phyloP scores from a whole-genome alignment of 2,888 invertebrate species.

The Apamea crenata region DNA sequence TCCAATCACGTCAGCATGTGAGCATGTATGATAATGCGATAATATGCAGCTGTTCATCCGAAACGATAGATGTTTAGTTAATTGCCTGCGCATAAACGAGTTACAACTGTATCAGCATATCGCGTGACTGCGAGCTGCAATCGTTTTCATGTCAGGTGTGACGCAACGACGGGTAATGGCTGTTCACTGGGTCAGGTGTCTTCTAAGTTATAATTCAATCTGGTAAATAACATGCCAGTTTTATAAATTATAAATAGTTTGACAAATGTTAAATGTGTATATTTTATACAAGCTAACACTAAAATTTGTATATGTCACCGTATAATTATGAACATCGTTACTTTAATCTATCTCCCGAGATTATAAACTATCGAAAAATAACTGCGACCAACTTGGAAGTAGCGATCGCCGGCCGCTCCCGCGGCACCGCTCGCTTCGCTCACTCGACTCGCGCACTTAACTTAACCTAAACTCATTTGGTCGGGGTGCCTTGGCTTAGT shows the following conservation, averaged over 20 bases:
- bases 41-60: slow-evolving; percentile 41
- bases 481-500: too few relatives aligned
- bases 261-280: neutral
- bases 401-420: too few relatives aligned
- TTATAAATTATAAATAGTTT: too few relatives aligned
- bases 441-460: too few relatives aligned
- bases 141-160: slow-evolving; percentile 50
- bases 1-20: slow-evolving; percentile 25
- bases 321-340: neutral
- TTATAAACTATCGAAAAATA: neutral
- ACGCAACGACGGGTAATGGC: slow-evolving; percentile 43
- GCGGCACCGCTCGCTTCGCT: too few relatives aligned
- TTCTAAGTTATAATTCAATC: slow-evolving; percentile 36
- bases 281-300: neutral
- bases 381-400: neutral
- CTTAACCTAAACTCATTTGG: too few relatives aligned
- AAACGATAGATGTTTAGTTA: slow-evolving; percentile 29
- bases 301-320: neutral
- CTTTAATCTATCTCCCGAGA: neutral
- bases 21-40: slow-evolving; percentile 36
- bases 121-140: slow-evolving; percentile 50
- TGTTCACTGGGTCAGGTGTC: slow-evolving; percentile 48
- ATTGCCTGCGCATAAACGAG: slow-evolving; percentile 28
- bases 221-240: neutral
- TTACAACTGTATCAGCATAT: slow-evolving; percentile 45